Percentiles rank a stretch among this genome's conserved stretches.
Conservation (phyloP, 2,113 vertebrate genomes). For the Ranitomeya imitator region DNA sequence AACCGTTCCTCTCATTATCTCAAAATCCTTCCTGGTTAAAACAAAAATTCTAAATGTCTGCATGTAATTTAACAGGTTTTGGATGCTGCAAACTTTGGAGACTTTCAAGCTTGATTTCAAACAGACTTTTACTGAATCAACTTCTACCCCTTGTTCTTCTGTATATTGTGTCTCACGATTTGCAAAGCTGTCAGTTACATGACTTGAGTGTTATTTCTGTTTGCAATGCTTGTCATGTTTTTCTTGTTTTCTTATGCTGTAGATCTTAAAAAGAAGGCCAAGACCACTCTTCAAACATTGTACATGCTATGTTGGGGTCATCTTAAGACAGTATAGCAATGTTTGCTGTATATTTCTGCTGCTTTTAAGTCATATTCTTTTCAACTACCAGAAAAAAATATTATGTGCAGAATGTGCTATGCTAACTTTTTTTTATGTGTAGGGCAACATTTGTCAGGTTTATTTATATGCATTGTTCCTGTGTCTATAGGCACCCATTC, state of each 20-base stretch:
- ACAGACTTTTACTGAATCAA: background rate
- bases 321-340: background rate
- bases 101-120: background rate
- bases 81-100: background rate
- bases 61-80: background rate
- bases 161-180: background rate
- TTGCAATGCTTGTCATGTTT: background rate
- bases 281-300: background rate
- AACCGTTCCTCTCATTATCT: background rate
- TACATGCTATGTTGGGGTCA: background rate
- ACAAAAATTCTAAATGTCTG: background rate
- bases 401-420: background rate
- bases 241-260: background rate
- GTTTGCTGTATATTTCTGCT: background rate
- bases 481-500: background rate
- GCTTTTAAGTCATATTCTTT: background rate
- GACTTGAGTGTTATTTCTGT: background rate
- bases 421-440: background rate
- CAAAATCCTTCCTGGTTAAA: background rate
- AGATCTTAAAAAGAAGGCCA: background rate
- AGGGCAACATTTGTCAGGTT: no score
- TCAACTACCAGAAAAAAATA: background rate
- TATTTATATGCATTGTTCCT: no score
- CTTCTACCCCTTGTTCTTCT: background rate
- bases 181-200: background rate